Evolutionary conservation across 2,113 vertebrate genomes (phyloP).

Genomic region (Scalopus aquaticus): DNA sequence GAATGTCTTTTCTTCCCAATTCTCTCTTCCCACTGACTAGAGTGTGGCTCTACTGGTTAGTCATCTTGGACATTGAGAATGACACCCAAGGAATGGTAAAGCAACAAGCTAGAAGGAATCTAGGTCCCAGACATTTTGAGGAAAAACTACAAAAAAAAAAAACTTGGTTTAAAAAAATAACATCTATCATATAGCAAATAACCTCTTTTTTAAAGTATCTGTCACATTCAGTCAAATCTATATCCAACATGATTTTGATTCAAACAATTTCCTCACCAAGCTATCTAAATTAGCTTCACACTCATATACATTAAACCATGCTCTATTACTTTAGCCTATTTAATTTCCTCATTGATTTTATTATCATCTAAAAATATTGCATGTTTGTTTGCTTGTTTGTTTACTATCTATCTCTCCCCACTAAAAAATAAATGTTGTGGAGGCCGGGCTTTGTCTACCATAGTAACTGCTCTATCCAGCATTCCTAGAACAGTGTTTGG

Average conservation of each 20-base stretch:
- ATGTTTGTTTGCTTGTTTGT: background rate
- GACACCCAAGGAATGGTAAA: background rate
- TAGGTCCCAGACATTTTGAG: background rate
- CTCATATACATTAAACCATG: background rate
- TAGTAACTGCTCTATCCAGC: background rate
- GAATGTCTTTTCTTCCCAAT: background rate
- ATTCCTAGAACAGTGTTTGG: background rate
- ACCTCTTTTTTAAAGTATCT: background rate
- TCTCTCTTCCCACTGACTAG: background rate
- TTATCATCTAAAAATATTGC: background rate
- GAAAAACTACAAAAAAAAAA: conserved; percentile 19
- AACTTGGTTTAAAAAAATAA: background rate
- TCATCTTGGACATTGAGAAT: background rate
- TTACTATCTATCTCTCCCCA: background rate
- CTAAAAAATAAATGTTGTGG: background rate
- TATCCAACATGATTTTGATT: background rate
- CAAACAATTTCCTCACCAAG: background rate
- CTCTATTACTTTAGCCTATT: background rate
- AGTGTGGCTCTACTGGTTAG: background rate
- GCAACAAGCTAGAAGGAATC: background rate
- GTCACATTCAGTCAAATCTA: background rate
- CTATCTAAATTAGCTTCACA: background rate
- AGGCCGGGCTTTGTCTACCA: background rate
- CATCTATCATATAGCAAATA: background rate
- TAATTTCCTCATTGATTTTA: background rate